Evolutionary conservation across 1,140 invertebrate genomes (phyloP).

Genomic region (Conus betulinus): DNA sequence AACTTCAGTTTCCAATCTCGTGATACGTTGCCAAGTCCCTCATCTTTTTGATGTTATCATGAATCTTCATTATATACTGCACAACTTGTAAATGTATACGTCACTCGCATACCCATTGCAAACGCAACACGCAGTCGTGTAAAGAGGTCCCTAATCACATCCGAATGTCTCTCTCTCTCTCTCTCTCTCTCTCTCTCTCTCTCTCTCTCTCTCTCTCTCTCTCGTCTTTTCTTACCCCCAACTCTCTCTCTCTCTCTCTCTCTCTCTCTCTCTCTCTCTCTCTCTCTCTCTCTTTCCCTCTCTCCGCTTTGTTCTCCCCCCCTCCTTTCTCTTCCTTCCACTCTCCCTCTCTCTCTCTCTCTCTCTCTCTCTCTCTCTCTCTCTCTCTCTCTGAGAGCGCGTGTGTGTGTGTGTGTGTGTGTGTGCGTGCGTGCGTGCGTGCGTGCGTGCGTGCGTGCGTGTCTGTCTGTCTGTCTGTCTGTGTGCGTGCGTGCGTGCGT

Average conservation of each 20-base stretch:
- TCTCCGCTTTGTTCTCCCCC: no score
- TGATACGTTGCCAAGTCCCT: no score
- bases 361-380: slow-evolving; percentile 1
- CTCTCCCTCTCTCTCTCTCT: slow-evolving; percentile 3
- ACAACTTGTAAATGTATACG: no score
- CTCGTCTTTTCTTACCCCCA: no score
- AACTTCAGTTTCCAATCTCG: no score
- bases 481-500: slow-evolving; percentile 8
- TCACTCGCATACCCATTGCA: no score
- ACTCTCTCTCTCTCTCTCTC: slow-evolving; percentile 11
- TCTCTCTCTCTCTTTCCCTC: neutral
- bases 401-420: neutral
- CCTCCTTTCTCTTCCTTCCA: no score
- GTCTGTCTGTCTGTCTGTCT: neutral
- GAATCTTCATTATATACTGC: no score
- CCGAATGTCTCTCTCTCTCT: neutral
- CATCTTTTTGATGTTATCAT: no score
- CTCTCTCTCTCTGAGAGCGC: neutral
- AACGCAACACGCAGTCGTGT: no score
- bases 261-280: neutral
- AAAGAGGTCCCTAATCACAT: no score
- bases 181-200: slow-evolving; percentile 5
- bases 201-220: no score
- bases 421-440: slow-evolving; percentile 1
- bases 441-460: neutral